Evolutionary conservation across 2,888 invertebrate species (phyloP), one percentile per base, ranked within the genome.

Genomic region (Pheosia tremula): DNA sequence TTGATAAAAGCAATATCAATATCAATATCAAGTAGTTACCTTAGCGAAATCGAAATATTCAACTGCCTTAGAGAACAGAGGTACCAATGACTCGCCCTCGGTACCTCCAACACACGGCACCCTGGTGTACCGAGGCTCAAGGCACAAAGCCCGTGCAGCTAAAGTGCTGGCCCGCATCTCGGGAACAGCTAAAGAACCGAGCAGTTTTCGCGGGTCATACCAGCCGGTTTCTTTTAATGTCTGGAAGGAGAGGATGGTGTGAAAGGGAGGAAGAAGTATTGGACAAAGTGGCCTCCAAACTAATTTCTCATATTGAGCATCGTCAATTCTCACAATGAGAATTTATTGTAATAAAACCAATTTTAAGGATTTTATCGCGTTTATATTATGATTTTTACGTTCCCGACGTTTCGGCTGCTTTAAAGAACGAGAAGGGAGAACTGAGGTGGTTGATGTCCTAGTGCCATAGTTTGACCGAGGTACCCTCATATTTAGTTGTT

Each of bases 101-200:
- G 91, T 89, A 57, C 93, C 93, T 0, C 91, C 91, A 3, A 93
- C 87, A 70, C 91, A 91, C 0, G 93, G 93, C 8, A 93, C 91
- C 54, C 90, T 82, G 3, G 90, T 89, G 69, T 87, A 90, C 24
- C 84, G 72, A 0, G 93, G 93, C 60, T 93, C 93, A 3, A 93
- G 82, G 58, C 85, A 81, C 3, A 93, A 81, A 0, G 89, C 90
- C 0, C 86, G 82, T 4, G 93, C 92, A 0, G 92, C 92, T 2
- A 93, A 72, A 0, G 91, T 91, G 65, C 90, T 93, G 10, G 93
- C 91, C 5, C 93, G 83, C 93, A 92, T 91, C 73, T 93, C 93
- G 0, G 86, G 90, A 7, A 91, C 90, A 0, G 93, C 92, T 49
- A 93, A 57, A 1, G 93, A 93, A 0, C 93, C 93, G 39, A 93